Base-by-base conservation (phyloP, 2,113 vertebrate species). In the Paracanthobrama guichenoti region DNA sequence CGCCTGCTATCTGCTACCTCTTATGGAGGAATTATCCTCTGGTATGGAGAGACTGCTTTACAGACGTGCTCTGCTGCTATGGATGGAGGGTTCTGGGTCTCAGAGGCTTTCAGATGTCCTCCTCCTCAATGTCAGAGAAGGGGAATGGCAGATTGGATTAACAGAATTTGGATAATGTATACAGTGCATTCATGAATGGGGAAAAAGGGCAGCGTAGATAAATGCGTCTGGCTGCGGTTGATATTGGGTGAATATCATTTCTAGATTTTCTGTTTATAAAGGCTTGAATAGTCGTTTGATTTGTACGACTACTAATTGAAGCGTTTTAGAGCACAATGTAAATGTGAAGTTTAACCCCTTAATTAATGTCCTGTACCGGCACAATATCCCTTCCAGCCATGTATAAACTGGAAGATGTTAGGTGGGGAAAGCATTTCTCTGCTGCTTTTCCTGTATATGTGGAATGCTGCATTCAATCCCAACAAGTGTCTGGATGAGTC, bases 401-500 rank as follows among this genome's bases (percentile, higher is more conserved):
- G 11, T 18, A 66, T 7, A 48, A 35, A 24, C 11, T 71, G 14
- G 8, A 79, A 79, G 3, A 69, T 9, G 20, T 53, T 53, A 5
- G 1, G 46, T 31, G 24, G 42, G 6, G 28, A 7, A 39, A 20
- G 8, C 77, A 48, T 22, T 64, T 48, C 9, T 64, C 35, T 46
- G 18, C 26, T 22, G 14, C 48, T 48, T 28, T 71, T 71, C 9
- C 7, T 13, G 39, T 90, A 57, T 88, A 89, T 88, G 81, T 87
- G 85, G 90, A 90, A 91, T 86, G 92, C 90, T 92, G 89, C 91
- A 90, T 92, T 94, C 92, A 91, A 75, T 90, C 92, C 86, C 66
- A 88, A 87, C 84, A 83, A 89, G 72, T 60, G 83, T 91, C 90
- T 88, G 77, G n/a, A 42, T 94, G 93, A 95, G 87, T 87, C 64